Evolutionary conservation across 2,797 vertebrate genomes (phyloP).

Genomic region (Labroides dimidiatus): DNA sequence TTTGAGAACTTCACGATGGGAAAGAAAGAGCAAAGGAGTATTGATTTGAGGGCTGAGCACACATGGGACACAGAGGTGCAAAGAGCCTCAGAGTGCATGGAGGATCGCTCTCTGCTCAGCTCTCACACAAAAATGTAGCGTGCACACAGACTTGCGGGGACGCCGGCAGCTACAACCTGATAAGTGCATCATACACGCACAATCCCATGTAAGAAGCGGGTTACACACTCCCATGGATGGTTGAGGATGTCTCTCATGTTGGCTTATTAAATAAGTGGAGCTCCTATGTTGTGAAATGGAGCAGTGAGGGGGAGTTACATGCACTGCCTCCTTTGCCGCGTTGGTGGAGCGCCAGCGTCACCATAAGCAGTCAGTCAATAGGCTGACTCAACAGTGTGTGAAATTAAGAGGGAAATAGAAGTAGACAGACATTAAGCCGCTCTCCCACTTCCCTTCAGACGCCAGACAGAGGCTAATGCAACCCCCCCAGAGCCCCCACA

Average conservation of each 20-base stretch:
- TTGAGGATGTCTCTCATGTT: constrained; percentile 51
- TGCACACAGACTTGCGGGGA: constrained; percentile 50
- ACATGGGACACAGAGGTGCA: constrained; percentile 68
- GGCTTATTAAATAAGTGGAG: constrained; percentile 75
- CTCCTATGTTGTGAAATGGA: constrained; percentile 72
- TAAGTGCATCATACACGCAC: constrained; percentile 63
- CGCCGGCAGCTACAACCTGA: constrained; percentile 63
- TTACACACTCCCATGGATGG: constrained; percentile 47
- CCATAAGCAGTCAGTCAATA: constrained; percentile 82
- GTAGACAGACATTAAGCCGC: constrained; percentile 83
- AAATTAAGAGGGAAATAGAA: constrained; percentile 86
- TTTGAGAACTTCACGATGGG: constrained; percentile 28
- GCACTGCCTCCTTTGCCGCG: constrained; percentile 69
- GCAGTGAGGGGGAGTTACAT: constrained; percentile 72
- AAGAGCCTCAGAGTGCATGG: constrained; percentile 74
- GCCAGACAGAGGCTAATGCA: constrained; percentile 77
- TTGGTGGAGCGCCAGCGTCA: constrained; percentile 73
- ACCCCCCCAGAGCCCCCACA: constrained; percentile 54
- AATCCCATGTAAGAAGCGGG: constrained; percentile 47
- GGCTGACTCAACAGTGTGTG: constrained; percentile 85
- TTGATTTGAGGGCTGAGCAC: constrained; percentile 62
- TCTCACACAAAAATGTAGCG: constrained; percentile 39
- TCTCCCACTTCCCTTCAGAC: constrained; percentile 74
- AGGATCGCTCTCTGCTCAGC: constrained; percentile 39
- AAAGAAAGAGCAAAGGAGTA: constrained; percentile 38